Evolutionary conservation across 2,888 invertebrate genomes (phyloP).

Genomic region (Leptopilina myrica): DNA sequence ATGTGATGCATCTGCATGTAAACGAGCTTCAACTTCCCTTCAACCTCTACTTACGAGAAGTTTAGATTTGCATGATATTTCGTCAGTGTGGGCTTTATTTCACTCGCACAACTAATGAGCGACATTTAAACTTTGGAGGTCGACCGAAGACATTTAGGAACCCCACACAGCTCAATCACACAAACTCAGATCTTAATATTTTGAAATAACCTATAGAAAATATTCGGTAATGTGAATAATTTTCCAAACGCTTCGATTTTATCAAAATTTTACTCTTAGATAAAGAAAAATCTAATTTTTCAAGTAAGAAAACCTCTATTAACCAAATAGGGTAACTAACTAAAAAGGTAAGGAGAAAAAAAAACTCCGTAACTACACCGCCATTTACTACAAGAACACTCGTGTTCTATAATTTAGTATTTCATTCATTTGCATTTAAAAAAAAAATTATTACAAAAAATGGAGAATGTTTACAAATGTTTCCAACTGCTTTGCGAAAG

Average conservation of each 20-base stretch:
- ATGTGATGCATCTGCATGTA: constrained; percentile 49
- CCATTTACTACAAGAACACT: background rate
- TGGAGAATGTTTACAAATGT: background rate
- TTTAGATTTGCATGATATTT: constrained; percentile 49
- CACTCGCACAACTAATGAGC: constrained; percentile 25
- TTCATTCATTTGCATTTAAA: background rate
- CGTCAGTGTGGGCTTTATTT: constrained; percentile 33
- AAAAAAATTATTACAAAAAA: background rate
- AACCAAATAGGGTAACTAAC: too few relatives aligned
- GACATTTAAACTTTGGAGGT: constrained; percentile 32
- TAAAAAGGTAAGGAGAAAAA: too few relatives aligned
- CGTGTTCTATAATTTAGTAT: background rate
- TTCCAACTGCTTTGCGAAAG: background rate
- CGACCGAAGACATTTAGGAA: background rate
- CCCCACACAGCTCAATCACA: background rate
- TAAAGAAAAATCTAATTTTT: too few relatives aligned
- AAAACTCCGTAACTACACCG: too few relatives aligned
- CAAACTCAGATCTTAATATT: background rate
- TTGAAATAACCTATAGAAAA: too few relatives aligned
- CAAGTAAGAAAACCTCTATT: too few relatives aligned
- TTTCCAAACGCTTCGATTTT: background rate
- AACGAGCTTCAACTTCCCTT: constrained; percentile 42
- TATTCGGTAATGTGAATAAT: too few relatives aligned
- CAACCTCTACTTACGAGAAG: constrained; percentile 29
- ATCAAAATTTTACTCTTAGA: too few relatives aligned